Conservation (phyloP, 2,797 vertebrate species). For the Crocidura indochinensis region DNA sequence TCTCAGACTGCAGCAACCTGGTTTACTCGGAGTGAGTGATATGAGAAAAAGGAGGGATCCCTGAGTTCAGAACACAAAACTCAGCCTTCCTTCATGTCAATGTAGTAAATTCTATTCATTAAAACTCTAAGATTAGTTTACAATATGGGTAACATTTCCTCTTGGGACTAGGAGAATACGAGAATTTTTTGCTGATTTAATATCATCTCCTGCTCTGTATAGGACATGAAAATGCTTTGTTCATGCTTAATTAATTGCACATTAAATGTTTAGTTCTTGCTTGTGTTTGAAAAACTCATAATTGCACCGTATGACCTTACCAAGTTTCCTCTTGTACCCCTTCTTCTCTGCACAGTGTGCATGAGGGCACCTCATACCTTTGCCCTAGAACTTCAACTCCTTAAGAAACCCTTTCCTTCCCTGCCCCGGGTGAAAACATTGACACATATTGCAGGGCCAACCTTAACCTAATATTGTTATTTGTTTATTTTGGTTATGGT, state of each 20-base stretch:
- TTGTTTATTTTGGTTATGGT: background rate
- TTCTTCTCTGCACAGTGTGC: background rate
- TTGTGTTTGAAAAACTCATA: background rate
- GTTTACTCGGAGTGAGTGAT: background rate
- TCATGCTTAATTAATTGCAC: too few relatives aligned
- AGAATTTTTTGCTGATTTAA: constrained; percentile 1
- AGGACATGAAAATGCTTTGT: too few relatives aligned
- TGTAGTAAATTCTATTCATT: background rate
- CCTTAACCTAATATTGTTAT: background rate
- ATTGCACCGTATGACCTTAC: too few relatives aligned
- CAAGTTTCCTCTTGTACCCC: too few relatives aligned
- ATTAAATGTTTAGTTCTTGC: constrained; percentile 1
- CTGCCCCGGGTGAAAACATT: background rate
- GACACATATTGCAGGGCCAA: background rate
- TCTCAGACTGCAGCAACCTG: background rate
- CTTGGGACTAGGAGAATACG: background rate
- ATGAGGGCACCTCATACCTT: background rate
- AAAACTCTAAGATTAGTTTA: background rate
- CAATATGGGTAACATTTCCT: background rate
- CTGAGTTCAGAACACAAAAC: too few relatives aligned
- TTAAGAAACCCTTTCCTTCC: background rate
- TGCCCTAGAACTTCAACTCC: background rate
- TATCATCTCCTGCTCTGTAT: background rate
- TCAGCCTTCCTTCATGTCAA: background rate
- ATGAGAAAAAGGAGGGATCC: background rate